Conservation (phyloP, 2,113 vertebrate species). For the Nothocercus julius region DNA sequence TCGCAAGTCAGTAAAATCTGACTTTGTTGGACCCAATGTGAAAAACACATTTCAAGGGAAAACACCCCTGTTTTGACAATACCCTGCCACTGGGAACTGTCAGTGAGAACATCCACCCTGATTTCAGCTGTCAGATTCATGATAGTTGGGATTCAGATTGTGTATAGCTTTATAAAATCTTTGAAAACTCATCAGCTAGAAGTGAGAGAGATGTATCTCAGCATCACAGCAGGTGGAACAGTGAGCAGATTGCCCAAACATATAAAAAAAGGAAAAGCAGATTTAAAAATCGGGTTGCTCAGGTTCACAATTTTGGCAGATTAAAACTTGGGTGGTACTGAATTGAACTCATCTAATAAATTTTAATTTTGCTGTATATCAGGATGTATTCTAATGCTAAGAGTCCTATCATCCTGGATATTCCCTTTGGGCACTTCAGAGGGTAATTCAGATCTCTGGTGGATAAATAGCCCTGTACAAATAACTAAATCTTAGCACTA, state of each 20-base stretch:
- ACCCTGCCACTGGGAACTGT: neutral
- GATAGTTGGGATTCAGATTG: neutral
- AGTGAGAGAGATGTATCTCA: neutral
- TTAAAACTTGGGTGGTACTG: neutral
- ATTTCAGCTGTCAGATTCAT: neutral
- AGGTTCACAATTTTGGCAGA: neutral
- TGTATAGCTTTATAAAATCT: neutral
- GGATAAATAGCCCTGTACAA: neutral
- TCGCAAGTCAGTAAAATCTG: neutral
- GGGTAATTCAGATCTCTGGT: neutral
- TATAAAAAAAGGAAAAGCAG: neutral
- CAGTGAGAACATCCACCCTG: rapidly evolving
- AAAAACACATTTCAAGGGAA: neutral
- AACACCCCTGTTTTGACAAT: neutral
- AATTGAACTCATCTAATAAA: neutral
- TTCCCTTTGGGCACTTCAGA: neutral
- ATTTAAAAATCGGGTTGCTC: neutral
- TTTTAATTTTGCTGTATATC: neutral
- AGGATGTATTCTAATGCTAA: neutral
- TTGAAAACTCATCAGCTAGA: neutral
- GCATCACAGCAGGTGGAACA: neutral
- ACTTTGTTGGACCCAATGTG: neutral
- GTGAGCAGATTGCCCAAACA: neutral
- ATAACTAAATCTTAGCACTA: neutral
- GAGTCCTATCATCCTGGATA: neutral